phyloP scores from a whole-genome alignment of 2,888 invertebrate species.

The Microplitis deprimator region DNA sequence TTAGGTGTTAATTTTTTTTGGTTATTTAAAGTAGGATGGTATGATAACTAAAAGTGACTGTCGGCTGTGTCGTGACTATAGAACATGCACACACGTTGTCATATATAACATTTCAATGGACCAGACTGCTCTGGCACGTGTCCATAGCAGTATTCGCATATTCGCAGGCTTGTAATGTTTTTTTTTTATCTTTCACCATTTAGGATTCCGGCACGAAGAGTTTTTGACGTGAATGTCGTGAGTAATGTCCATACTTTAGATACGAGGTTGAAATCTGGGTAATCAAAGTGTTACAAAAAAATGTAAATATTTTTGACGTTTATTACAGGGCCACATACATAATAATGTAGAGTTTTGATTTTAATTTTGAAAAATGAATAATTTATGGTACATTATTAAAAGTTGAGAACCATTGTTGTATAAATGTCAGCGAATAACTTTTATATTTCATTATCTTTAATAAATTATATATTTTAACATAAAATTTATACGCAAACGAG shows the following conservation, averaged over 20 bases:
- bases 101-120: conserved; percentile 60
- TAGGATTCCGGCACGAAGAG: background rate
- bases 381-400: background rate
- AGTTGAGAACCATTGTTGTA: background rate
- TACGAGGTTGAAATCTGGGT: background rate
- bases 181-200: background rate
- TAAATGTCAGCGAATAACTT: background rate
- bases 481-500: background rate
- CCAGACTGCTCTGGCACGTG: conserved; percentile 57
- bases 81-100: conserved; percentile 43
- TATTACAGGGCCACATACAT: background rate
- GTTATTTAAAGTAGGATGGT: background rate
- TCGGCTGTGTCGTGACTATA: background rate
- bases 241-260: background rate
- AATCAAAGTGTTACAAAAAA: background rate
- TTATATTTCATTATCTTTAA: background rate
- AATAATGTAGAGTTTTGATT: background rate
- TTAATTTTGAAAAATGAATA: background rate
- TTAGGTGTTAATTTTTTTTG: background rate
- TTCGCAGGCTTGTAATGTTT: conserved; percentile 9
- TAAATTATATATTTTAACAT: background rate
- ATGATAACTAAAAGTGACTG: conserved; percentile 16
- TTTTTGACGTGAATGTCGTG: conserved; percentile 1
- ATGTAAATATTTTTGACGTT: background rate
- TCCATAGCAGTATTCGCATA: conserved; percentile 60